Base-by-base conservation (phyloP, 2,888 invertebrate species). In the Caprella mutica region DNA sequence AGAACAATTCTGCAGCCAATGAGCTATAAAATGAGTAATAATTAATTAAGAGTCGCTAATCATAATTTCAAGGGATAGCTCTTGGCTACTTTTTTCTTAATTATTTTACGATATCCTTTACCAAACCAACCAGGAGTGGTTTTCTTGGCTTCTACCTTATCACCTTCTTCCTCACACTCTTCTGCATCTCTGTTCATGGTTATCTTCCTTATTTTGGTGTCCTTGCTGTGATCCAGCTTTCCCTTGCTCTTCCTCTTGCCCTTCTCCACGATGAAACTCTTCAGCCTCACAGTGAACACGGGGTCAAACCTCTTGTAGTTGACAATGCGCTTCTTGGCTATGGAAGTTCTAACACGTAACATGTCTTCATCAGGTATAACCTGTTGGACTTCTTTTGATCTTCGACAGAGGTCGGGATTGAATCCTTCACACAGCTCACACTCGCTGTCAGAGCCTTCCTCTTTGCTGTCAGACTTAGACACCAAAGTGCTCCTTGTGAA, bases 301-400 rank as follows among this genome's bases (percentile, higher is more conserved):
- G 63, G 63, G 19, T 63, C 63, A 24, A 43, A 63, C 23, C 40
- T 58, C 14, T 56, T 35, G 30, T 63, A 63, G 35, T 63, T 59
- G 29, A 24, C 50, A 14, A 46, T 55, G 8, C 63, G 44, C 21
- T 58, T 54, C 29, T 55, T 57, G 14, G 46, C 46, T 8, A 63
- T 53, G 23, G 55, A 43, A 21, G 59, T 57, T n/a, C 63, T 50
- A 3, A 59, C 63, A 23, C 56, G 53, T 30, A 59, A 39, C 39
- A 63, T 56, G 17, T 56, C 56, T 12, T 55, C 62, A 21, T 63
- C 63, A 33, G 55, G 59, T 17, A 21, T 30, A 14, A 27, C 38
- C n/a, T 21, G 44, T 3, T 33, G 29, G 1, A 43, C 29, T 3
- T 55, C 35, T 17, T 42, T 52, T 5, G 59, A 48, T 12, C 53